phyloP scores from a whole-genome alignment of 2,888 invertebrate species.

The Calliopum simillimum region DNA sequence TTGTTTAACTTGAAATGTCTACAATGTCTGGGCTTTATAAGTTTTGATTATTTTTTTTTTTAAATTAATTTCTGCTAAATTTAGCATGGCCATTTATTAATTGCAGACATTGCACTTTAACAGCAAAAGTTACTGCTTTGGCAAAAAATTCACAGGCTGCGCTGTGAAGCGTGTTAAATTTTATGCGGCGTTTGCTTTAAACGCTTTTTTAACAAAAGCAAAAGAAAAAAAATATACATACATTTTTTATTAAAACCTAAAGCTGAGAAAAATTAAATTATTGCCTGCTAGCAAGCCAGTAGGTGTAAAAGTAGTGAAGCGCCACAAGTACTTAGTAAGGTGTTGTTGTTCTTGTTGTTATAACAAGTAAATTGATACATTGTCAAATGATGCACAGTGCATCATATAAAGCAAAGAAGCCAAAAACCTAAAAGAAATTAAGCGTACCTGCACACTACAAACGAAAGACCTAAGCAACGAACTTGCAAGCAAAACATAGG shows the following conservation, averaged over 20 bases:
- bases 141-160: slow-evolving; percentile 53
- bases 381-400: slow-evolving; percentile 17
- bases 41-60: not conserved
- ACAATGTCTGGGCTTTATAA: too few species aligned
- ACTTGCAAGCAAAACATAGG: too few species aligned
- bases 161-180: slow-evolving; percentile 53
- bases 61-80: not conserved
- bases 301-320: slow-evolving; percentile 24
- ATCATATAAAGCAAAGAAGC: too few species aligned
- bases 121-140: not conserved
- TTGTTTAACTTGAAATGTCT: too few species aligned
- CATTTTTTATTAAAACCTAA: too few species aligned
- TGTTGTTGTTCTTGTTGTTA: slow-evolving; percentile 4
- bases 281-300: not conserved
- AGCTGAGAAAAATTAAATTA: too few species aligned
- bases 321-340: slow-evolving; percentile 25
- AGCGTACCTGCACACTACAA: too few species aligned
- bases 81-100: not conserved
- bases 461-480: too few species aligned
- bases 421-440: too few species aligned
- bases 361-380: slow-evolving; percentile 27
- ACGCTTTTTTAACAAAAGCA: not conserved
- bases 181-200: slow-evolving; percentile 12
- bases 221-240: not conserved
- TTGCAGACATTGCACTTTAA: not conserved